These are phyloP conservation scores for Cheilosia soror DNA, from an alignment of 2,888 invertebrate species.

Conservation along the genomic window DNA sequence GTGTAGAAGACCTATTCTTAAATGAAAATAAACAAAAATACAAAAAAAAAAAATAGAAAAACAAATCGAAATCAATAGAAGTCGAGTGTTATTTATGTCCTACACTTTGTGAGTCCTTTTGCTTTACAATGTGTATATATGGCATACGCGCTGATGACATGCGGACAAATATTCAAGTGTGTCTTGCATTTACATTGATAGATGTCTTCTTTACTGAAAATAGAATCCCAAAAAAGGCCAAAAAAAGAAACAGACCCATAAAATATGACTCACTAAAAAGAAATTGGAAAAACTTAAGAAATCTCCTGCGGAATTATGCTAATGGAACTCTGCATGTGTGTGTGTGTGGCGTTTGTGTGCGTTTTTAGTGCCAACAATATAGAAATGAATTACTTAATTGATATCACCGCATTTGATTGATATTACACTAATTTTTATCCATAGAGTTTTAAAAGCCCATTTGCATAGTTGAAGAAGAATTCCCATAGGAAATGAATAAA, in stretches of 20 bases:
- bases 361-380: conserved; percentile 44
- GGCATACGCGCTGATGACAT: conserved; percentile 43
- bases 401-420: conserved; percentile 30
- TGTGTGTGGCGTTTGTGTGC: background rate
- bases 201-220: conserved; percentile 60
- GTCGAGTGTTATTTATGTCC: conserved; percentile 70
- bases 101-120: conserved; percentile 60
- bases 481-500: too few species aligned
- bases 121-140: conserved; percentile 12
- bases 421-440: conserved; percentile 42
- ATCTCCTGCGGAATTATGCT: conserved; percentile 34
- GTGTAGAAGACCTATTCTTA: conserved; percentile 20
- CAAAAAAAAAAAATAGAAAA: conserved; percentile 25
- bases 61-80: conserved; percentile 65
- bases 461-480: background rate
- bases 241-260: conserved; percentile 1
- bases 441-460: background rate
- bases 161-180: conserved; percentile 66
- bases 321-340: conserved; percentile 35
- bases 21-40: conserved; percentile 32
- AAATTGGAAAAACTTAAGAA: conserved; percentile 5
- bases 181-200: conserved; percentile 65
- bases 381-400: conserved; percentile 63
- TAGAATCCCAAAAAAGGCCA: conserved; percentile 40
- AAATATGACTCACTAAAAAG: conserved; percentile 49